Conservation (phyloP, 1,140 invertebrate genomes). For the Brachionus paranguensis region DNA sequence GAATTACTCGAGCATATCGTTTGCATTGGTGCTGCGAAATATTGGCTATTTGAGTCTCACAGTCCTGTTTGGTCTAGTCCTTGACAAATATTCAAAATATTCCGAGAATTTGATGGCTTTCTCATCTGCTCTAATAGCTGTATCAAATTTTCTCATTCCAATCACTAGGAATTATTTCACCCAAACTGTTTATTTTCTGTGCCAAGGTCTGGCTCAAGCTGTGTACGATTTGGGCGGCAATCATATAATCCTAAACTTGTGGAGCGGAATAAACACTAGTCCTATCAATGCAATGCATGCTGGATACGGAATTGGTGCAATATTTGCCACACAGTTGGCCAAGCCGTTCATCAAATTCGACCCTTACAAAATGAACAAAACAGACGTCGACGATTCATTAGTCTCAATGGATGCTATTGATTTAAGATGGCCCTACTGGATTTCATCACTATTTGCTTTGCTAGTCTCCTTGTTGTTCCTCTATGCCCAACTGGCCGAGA, state of each 20-base stretch:
- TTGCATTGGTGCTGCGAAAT: conserved; percentile 12
- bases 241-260: conserved; percentile 3
- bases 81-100: not conserved
- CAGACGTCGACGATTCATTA: not conserved
- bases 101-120: conserved; percentile 10
- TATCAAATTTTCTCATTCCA: conserved; percentile 25
- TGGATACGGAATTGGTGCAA: conserved; percentile 34
- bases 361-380: not conserved
- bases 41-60: not conserved
- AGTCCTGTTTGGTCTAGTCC: conserved; percentile 8
- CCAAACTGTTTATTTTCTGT: not conserved
- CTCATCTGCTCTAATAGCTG: not conserved
- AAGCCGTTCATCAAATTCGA: conserved; percentile 17
- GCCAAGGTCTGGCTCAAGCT: conserved; percentile 9
- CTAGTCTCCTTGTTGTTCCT: not conserved
- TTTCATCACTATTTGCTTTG: not conserved
- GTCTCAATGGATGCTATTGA: not conserved
- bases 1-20: conserved; percentile 32
- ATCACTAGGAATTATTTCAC: conserved; percentile 11
- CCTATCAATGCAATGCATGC: conserved; percentile 39
- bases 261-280: not conserved
- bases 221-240: conserved; percentile 32
- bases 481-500: not conserved
- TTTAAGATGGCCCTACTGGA: conserved; percentile 13
- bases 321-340: conserved; percentile 25